Conservation (phyloP, 1,140 invertebrate genomes). For the Achroia grisella region DNA sequence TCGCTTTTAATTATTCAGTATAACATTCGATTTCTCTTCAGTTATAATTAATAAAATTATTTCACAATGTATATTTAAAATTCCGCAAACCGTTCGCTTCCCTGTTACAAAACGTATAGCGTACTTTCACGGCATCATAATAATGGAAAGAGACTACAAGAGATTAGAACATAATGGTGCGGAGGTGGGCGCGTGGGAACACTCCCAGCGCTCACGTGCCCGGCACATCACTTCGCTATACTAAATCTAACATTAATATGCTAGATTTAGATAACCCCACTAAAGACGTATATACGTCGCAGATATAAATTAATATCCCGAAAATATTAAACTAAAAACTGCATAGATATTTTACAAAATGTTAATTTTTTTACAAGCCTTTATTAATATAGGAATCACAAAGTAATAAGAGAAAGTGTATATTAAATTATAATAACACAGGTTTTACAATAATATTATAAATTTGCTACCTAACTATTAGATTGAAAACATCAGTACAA, state of each 20-base stretch:
- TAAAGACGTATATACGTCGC: slow-evolving; percentile 16
- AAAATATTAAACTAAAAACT: neutral
- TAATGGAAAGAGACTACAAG: slow-evolving; percentile 63
- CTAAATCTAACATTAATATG: slow-evolving; percentile 62
- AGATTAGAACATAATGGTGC: slow-evolving; percentile 68
- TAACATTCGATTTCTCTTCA: too few species aligned
- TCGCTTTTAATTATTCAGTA: slow-evolving; percentile 1
- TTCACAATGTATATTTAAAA: slow-evolving; percentile 6
- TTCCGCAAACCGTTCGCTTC: slow-evolving; percentile 41
- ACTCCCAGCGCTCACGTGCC: slow-evolving; percentile 67
- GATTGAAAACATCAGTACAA: too few species aligned
- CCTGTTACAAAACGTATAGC: slow-evolving; percentile 49
- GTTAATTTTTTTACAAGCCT: too few species aligned
- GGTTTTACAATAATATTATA: too few species aligned
- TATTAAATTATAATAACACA: too few species aligned
- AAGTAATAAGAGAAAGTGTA: too few species aligned
- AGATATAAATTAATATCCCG: slow-evolving; percentile 3
- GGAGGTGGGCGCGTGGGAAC: slow-evolving; percentile 69
- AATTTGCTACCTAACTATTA: too few species aligned
- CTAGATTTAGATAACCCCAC: slow-evolving; percentile 47
- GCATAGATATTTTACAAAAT: too few species aligned
- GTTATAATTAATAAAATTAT: too few species aligned
- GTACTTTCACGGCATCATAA: slow-evolving; percentile 65
- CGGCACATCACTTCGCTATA: slow-evolving; percentile 44
- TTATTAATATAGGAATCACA: too few species aligned